Evolutionary conservation across 2,113 vertebrate species (phyloP), one percentile per base, ranked within the genome.

Genomic region (Paramisgurnus dabryanus): DNA sequence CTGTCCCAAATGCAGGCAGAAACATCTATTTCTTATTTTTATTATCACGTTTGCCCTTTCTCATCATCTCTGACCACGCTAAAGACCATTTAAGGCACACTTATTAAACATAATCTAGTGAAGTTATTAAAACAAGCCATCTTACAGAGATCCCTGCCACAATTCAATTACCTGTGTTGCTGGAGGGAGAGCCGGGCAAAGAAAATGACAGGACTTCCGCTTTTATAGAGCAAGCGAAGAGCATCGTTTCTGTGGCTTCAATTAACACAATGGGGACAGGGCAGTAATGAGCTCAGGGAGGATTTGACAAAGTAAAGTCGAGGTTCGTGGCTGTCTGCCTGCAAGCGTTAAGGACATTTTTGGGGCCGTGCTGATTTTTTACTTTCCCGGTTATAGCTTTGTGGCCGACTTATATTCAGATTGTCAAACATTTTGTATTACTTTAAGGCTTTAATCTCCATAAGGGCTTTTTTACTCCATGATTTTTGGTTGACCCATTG

Each of bases 91-190:
- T 91, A 91, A 90, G 87, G 90, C 89, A 83, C 90, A 91, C 89
- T 91, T 93, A 93, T 93, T 93, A 91, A 93, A 92, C 91, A 90
- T 92, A 93, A 93, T 93, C 91, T 90, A 89, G 89, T 90, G 90
- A 92, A 93, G 92, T 94, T 94, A 94, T 93, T 93, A 93, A 93
- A 93, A 93, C 91, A 92, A 93, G 90, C 88, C 90, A 90, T 90
- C 86, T 91, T 90, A 90, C 87, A 75, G 89, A 90, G 89, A 91
- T 91, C 90, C 85, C 89, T 88, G 90, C 89, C 90, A 90, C 91
- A 93, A 92, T 94, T 93, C 92, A 93, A 94, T 94, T 93, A 93
- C 91, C 90, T 92, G 88, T 86, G 88, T 93, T 90, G 92, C 92
- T 92, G 87, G 82, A 92, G 92, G 92, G 89, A 89, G 84, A 84